Evolutionary conservation across 2,888 invertebrate species (phyloP).

Genomic region (Melangyna quadrimaculata): DNA sequence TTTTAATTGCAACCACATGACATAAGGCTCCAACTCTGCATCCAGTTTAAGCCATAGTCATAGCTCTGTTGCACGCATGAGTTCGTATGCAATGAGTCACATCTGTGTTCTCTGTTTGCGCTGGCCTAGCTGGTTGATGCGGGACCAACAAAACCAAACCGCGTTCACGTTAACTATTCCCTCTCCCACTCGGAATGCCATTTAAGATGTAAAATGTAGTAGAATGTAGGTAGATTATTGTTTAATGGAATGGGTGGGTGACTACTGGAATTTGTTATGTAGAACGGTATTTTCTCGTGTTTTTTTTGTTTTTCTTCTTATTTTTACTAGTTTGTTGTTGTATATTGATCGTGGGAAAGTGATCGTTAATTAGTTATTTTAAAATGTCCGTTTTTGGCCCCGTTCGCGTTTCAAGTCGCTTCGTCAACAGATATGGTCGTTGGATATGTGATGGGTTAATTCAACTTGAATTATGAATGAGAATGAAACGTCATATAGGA

Average conservation of each 20-base stretch:
- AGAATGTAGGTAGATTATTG: constrained; percentile 40
- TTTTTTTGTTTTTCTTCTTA: neutral
- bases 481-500: constrained; percentile 21
- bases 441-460: constrained; percentile 50
- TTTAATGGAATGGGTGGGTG: constrained; percentile 54
- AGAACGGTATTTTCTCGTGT: constrained; percentile 59
- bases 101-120: constrained; percentile 21
- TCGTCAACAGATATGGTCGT: neutral
- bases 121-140: neutral
- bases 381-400: constrained; percentile 19
- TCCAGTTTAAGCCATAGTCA: neutral
- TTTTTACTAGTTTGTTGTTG: neutral
- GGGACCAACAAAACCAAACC: neutral
- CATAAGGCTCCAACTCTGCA: constrained; percentile 40
- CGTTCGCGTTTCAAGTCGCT: neutral
- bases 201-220: constrained; percentile 32
- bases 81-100: constrained; percentile 54
- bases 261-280: constrained; percentile 63
- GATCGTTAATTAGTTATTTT: constrained; percentile 61
- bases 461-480: constrained; percentile 60
- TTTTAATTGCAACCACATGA: constrained; percentile 69
- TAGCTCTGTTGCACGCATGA: constrained; percentile 37
- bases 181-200: constrained; percentile 40
- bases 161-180: neutral
- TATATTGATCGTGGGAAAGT: constrained; percentile 62